Percentiles rank a stretch among this genome's conserved stretches.
These are phyloP conservation scores for Hemibagrus guttatus DNA, from an alignment of 2,797 vertebrate species.

Conservation along the genomic window DNA sequence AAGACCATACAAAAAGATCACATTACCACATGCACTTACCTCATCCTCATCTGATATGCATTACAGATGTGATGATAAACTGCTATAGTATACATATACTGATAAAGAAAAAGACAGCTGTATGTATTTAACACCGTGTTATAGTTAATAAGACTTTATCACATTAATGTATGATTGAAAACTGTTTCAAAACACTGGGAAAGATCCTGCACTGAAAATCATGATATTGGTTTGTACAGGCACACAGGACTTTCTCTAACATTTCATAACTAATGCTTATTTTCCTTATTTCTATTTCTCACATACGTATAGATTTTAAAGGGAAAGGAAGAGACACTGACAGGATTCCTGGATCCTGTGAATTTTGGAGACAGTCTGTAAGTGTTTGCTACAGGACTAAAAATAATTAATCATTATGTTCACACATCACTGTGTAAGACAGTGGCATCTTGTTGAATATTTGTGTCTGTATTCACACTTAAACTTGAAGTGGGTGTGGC, in stretches of 20 bases:
- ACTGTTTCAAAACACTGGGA: not conserved
- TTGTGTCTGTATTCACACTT: not conserved
- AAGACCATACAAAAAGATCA: not conserved
- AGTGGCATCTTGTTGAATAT: not conserved
- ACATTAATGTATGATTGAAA: not conserved
- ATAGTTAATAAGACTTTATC: not conserved
- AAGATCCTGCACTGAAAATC: not conserved
- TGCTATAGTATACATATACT: not conserved
- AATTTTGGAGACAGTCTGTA: constrained; percentile 92
- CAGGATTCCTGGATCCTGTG: constrained; percentile 89
- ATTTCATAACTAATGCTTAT: not conserved
- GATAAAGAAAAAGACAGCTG: not conserved
- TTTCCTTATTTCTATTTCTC: not conserved
- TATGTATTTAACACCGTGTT: not conserved
- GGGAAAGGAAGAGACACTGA: constrained; percentile 88
- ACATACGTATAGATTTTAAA: constrained; percentile 81
- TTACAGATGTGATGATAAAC: not conserved
- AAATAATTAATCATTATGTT: not conserved
- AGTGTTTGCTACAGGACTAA: constrained; percentile 63
- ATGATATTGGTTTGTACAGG: not conserved
- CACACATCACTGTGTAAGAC: not conserved
- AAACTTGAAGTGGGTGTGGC: not conserved
- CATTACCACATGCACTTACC: not conserved
- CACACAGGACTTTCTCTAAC: not conserved
- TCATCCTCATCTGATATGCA: not conserved